phyloP scores from a whole-genome alignment of 64 coral and sea anemone genomes.

The Acropora yongei region DNA sequence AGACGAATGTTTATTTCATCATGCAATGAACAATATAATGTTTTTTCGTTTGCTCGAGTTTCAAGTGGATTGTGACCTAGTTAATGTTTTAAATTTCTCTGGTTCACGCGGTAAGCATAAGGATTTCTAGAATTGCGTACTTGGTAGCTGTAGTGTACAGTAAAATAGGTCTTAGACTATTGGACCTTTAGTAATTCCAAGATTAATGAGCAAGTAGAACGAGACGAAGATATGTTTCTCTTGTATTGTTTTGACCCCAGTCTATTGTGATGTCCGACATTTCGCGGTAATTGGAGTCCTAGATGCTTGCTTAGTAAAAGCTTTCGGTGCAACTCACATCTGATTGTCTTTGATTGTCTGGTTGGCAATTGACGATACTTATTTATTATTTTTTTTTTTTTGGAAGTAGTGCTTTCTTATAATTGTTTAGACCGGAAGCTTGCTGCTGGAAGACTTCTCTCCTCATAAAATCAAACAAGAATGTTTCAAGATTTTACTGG shows the following conservation, averaged over 20 bases:
- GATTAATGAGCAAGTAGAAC: not conserved
- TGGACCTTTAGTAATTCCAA: slow-evolving; percentile 14
- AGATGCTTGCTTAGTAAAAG: no score
- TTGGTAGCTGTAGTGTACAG: not conserved
- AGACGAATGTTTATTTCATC: slow-evolving; percentile 26
- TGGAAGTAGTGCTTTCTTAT: no score
- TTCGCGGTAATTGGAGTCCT: no score
- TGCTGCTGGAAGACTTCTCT: no score
- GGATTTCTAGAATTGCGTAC: not conserved
- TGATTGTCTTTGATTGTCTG: not conserved
- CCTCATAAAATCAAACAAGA: no score
- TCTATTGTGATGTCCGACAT: no score
- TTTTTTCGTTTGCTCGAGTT: slow-evolving; percentile 3
- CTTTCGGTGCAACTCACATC: no score
- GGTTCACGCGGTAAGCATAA: not conserved
- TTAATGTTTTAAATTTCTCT: slow-evolving; percentile 10
- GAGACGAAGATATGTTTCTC: not conserved
- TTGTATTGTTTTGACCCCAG: not conserved
- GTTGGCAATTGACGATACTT: not conserved
- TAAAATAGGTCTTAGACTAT: not conserved
- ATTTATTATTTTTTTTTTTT: no score
- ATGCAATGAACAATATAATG: slow-evolving; percentile 29
- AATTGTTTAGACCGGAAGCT: no score
- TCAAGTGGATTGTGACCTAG: not conserved
- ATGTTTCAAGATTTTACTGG: not conserved